These are phyloP conservation scores for Leucoma salicis DNA, from an alignment of 2,888 invertebrate species.

Conservation along the genomic window DNA sequence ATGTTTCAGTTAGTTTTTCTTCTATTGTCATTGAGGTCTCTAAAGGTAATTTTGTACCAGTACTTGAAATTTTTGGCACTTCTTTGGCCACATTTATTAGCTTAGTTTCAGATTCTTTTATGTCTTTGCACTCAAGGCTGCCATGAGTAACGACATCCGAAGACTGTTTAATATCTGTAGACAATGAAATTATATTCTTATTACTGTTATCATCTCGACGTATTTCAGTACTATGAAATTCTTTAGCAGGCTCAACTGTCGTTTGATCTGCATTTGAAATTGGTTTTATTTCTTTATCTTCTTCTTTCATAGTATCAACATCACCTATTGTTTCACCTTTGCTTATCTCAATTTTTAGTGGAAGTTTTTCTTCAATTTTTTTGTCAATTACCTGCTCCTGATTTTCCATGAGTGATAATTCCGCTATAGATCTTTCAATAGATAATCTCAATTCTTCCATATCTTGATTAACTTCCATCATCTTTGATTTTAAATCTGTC, in stretches of 20 bases:
- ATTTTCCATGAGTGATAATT: conserved; percentile 61
- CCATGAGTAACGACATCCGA: not conserved
- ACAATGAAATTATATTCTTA: not conserved
- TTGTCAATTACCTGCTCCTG: conserved; percentile 49
- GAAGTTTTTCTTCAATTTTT: conserved; percentile 26
- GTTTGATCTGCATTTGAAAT: conserved; percentile 2
- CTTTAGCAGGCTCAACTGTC: not conserved
- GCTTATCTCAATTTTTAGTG: conserved; percentile 8
- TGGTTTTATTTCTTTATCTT: not conserved
- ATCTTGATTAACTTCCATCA: conserved; percentile 71
- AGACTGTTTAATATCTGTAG: not conserved
- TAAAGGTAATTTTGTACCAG: not conserved
- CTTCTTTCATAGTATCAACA: not conserved
- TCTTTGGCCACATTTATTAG: not conserved
- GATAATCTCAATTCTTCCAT: conserved; percentile 70
- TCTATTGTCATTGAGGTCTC: not conserved
- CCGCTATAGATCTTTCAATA: conserved; percentile 70
- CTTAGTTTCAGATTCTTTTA: not conserved
- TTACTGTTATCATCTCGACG: not conserved
- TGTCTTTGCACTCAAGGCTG: not conserved
- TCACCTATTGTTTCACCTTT: not conserved
- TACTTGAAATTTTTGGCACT: not conserved
- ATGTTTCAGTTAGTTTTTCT: not conserved
- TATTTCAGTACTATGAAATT: not conserved
- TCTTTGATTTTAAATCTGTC: conserved; percentile 69